phyloP scores from a whole-genome alignment of 2,888 invertebrate genomes.

The Eristalis arbustorum region DNA sequence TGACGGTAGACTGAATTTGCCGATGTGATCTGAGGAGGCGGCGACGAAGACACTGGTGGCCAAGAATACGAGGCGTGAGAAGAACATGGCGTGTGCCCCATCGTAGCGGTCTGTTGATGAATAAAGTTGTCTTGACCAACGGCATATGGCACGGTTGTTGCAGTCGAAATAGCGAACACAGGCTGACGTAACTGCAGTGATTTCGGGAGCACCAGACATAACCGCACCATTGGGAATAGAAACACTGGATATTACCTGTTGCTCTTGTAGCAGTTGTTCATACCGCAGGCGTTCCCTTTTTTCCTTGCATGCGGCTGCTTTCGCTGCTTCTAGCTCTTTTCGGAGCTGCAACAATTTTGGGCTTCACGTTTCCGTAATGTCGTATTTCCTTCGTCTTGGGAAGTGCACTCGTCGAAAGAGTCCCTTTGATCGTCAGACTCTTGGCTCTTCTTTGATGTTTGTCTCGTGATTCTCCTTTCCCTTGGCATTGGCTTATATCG shows the following conservation, averaged over 20 bases:
- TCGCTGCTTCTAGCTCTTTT: background rate
- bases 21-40: too few relatives aligned
- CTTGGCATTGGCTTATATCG: conserved; percentile 1
- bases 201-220: background rate
- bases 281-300: background rate
- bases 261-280: background rate
- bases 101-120: background rate
- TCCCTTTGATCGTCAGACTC: background rate
- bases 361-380: background rate
- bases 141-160: background rate
- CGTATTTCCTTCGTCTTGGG: background rate
- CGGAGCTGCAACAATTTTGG: background rate
- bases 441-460: conserved; percentile 1
- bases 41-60: too few relatives aligned
- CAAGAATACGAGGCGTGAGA: background rate
- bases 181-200: background rate
- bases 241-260: background rate
- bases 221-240: background rate
- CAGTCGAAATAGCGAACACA: background rate
- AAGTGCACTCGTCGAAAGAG: background rate
- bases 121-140: background rate
- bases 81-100: background rate
- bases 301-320: background rate
- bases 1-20: too few relatives aligned
- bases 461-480: background rate